These are phyloP conservation scores for Siniperca chuatsi DNA, from an alignment of 2,113 vertebrate species.

Conservation along the genomic window DNA sequence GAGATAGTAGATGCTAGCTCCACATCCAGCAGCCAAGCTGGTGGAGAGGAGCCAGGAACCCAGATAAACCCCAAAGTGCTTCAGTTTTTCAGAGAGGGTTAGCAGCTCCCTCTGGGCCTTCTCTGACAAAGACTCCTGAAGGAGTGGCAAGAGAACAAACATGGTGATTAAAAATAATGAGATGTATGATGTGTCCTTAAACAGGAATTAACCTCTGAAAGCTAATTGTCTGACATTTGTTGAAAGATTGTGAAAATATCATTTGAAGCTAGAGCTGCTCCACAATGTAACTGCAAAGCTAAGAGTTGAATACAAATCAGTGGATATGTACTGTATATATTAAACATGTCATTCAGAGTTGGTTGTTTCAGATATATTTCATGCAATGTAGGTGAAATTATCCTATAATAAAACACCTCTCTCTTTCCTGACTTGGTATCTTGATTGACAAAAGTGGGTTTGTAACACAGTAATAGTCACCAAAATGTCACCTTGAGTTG, in stretches of 20 bases:
- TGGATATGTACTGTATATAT: not conserved
- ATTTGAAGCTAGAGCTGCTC: not conserved
- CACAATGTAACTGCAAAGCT: not conserved
- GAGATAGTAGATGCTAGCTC: slow-evolving; percentile 87
- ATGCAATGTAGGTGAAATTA: not conserved
- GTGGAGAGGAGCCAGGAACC: slow-evolving; percentile 87
- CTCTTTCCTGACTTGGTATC: not conserved
- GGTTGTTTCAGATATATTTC: not conserved
- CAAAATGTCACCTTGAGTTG: slow-evolving; percentile 98
- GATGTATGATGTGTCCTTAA: not conserved
- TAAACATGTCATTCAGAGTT: not conserved
- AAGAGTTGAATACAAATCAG: not conserved
- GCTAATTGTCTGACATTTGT: not conserved
- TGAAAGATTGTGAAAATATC: not conserved
- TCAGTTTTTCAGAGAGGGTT: slow-evolving; percentile 75
- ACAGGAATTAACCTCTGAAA: not conserved
- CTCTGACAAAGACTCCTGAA: slow-evolving; percentile 91
- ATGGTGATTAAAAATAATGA: not conserved
- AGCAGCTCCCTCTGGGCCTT: slow-evolving; percentile 65
- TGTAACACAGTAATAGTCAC: not conserved
- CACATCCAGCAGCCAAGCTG: slow-evolving; percentile 83
- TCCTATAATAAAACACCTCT: not conserved
- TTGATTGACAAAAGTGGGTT: not conserved
- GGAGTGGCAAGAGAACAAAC: slow-evolving; percentile 6
- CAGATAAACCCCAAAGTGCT: slow-evolving; percentile 76